Percentiles rank a stretch among this genome's conserved stretches.
Conservation (phyloP, 2,888 invertebrate genomes). For the Adelphocoris suturalis region DNA sequence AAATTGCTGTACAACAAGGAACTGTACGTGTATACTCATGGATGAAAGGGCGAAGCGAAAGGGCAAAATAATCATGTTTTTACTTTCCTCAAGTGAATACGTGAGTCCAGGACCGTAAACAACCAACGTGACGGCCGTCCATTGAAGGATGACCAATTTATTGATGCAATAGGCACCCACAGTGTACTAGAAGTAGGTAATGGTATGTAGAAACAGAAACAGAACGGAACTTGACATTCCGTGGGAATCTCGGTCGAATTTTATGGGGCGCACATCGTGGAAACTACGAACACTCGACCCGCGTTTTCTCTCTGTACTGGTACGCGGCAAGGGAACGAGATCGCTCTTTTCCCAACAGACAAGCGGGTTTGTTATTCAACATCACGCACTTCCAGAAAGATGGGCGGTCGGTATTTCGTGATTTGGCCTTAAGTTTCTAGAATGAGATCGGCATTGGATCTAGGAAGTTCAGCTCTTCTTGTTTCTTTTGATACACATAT, state of each 20-base stretch:
- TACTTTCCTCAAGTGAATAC: no score
- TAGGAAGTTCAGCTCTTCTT: no score
- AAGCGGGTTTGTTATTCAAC: neutral
- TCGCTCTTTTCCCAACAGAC: neutral
- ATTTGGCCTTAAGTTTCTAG: neutral
- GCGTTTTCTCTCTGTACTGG: neutral
- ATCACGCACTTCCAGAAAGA: no score
- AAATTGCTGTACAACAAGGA: no score
- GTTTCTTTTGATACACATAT: no score
- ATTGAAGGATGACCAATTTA: neutral
- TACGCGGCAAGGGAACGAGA: neutral
- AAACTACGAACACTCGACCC: neutral
- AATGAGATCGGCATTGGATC: neutral
- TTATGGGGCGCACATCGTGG: neutral
- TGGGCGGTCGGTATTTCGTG: no score
- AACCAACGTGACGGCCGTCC: neutral
- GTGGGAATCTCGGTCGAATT: neutral
- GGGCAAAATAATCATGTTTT: no score
- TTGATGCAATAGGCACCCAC: neutral
- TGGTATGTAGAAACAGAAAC: neutral
- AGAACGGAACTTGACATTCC: slow-evolving; percentile 9
- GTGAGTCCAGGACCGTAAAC: no score
- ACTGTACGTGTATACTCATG: no score
- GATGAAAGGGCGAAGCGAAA: no score
- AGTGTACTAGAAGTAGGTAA: neutral